Conservation (phyloP, 2,888 invertebrate species). For the Eupsilia transversa region DNA sequence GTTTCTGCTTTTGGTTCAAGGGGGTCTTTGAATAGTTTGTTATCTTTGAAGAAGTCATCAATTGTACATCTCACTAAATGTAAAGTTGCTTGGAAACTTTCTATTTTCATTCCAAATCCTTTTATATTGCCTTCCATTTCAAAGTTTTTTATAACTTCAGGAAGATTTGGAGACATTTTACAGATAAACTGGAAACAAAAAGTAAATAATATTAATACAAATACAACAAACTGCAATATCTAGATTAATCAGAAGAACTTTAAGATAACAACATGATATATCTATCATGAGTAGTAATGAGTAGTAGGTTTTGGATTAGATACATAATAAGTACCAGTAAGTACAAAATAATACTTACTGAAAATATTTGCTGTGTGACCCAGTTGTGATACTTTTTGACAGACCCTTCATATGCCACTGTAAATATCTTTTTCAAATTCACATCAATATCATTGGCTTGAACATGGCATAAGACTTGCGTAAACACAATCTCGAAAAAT, state of each 20-base stretch:
- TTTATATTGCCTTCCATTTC: slow-evolving; percentile 82
- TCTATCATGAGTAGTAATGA: neutral
- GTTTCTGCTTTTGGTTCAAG: slow-evolving; percentile 67
- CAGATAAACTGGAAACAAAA: slow-evolving; percentile 89
- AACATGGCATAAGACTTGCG: slow-evolving; percentile 88
- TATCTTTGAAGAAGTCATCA: slow-evolving; percentile 90
- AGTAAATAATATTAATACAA: slow-evolving; percentile 9
- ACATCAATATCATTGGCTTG: slow-evolving; percentile 86
- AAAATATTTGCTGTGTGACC: slow-evolving; percentile 93
- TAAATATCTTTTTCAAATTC: slow-evolving; percentile 91
- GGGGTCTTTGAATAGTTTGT: slow-evolving; percentile 88
- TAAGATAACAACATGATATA: slow-evolving; percentile 26
- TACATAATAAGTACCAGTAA: neutral
- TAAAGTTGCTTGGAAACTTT: slow-evolving; percentile 89
- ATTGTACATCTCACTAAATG: slow-evolving; percentile 91
- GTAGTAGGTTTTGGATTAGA: neutral
- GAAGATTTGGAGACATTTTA: slow-evolving; percentile 91
- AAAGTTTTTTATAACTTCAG: slow-evolving; percentile 88
- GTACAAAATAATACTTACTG: slow-evolving; percentile 86
- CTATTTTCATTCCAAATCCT: slow-evolving; percentile 81
- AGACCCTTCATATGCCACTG: slow-evolving; percentile 92
- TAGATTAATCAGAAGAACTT: neutral
- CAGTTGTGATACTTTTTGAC: slow-evolving; percentile 94
- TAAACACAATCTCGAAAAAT: slow-evolving; percentile 91
- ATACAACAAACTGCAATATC: neutral